phyloP scores from a whole-genome alignment of 2,797 vertebrate species.

The Sebastes cheni region DNA sequence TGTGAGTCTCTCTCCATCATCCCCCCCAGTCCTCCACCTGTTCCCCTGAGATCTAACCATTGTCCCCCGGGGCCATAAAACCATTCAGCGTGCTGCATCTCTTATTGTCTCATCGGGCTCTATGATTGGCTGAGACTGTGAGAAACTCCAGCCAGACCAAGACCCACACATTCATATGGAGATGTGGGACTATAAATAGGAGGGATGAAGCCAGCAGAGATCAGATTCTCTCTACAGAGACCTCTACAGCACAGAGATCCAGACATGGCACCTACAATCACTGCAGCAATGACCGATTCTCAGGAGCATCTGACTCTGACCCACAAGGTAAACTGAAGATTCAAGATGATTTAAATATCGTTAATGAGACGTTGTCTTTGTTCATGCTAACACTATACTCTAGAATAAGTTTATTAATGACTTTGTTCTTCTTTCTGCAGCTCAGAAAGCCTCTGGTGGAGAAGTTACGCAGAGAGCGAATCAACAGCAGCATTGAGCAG shows the following conservation, averaged over 20 bases:
- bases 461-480: slow-evolving; percentile 83
- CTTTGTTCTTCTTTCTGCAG: slow-evolving; percentile 69
- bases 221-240: slow-evolving; percentile 76
- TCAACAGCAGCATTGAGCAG: slow-evolving; percentile 79
- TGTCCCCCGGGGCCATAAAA: slow-evolving; percentile 62
- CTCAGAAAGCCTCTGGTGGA: slow-evolving; percentile 87
- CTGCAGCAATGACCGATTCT: slow-evolving; percentile 60
- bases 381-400: background rate
- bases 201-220: slow-evolving; percentile 62
- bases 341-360: background rate
- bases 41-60: slow-evolving; percentile 65
- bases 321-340: slow-evolving; percentile 76
- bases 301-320: slow-evolving; percentile 69
- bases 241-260: slow-evolving; percentile 70
- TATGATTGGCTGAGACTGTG: slow-evolving; percentile 87
- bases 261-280: slow-evolving; percentile 81
- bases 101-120: slow-evolving; percentile 62
- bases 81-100: slow-evolving; percentile 58
- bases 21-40: slow-evolving; percentile 33
- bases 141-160: slow-evolving; percentile 77
- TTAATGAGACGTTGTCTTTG: background rate
- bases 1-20: slow-evolving; percentile 25
- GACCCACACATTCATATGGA: slow-evolving; percentile 86
- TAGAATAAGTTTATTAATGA: slow-evolving; percentile 32
- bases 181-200: slow-evolving; percentile 87